A percentile compares a stretch with the other conserved stretches of the same genome.
These are phyloP conservation scores for Nemapogon koenigi DNA, from an alignment of 2,888 invertebrate species.

Conservation along the genomic window DNA sequence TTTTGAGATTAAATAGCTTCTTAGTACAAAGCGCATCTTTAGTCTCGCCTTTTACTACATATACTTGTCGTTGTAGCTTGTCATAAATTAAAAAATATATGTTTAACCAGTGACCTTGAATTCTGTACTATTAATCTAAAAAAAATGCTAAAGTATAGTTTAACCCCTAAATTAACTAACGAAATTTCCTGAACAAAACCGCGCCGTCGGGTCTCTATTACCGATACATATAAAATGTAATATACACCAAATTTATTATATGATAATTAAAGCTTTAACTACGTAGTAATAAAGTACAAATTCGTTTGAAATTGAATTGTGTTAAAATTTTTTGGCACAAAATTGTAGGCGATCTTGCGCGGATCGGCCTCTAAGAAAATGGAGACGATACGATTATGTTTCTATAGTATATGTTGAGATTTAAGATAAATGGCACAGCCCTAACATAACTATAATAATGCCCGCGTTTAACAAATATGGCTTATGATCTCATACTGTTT, in stretches of 20 bases:
- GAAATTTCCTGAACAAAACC: conserved; percentile 33
- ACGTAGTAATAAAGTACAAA: neutral
- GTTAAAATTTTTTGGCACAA: no score
- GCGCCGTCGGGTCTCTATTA: conserved; percentile 45
- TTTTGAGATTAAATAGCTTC: no score
- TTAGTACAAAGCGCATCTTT: no score
- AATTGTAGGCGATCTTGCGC: conserved; percentile 40
- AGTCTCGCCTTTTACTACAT: no score
- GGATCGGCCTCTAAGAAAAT: conserved; percentile 53
- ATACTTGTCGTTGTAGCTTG: no score
- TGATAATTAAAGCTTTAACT: conserved; percentile 15
- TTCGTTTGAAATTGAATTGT: neutral
- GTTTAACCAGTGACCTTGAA: no score
- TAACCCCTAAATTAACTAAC: conserved; percentile 48
- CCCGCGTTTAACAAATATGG: no score
- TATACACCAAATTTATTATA: neutral
- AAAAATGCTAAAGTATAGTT: conserved; percentile 42
- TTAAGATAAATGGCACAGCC: no score
- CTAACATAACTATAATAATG: no score
- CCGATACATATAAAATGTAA: neutral
- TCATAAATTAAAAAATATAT: no score
- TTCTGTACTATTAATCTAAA: no score
- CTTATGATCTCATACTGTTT: no score
- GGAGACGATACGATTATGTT: conserved; percentile 55
- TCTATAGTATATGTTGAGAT: conserved; percentile 28